Evolutionary conservation across 2,113 vertebrate genomes (phyloP), one percentile per base, ranked within the genome.

Genomic region (Rhinoptilus africanus): DNA sequence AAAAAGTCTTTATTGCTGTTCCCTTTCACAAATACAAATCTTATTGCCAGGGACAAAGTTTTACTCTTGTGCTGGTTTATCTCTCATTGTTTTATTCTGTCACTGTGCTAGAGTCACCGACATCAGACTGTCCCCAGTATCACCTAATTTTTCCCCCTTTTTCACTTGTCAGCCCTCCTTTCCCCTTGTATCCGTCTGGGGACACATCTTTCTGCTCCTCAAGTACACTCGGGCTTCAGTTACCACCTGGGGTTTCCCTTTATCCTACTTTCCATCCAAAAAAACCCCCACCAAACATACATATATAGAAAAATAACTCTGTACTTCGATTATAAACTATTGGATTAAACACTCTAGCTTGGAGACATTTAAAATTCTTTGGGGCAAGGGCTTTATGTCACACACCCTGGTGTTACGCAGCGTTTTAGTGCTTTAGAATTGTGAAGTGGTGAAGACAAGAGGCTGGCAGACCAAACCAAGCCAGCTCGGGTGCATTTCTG

Each of bases 291-390:
- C 20, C 19, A 37, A 12, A 9, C 4, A 15, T 3, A 32, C 4
- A 8, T 1, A 12, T 2, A 28, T 4, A 68, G 32, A 74, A 76
- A 76, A 76, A 76, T 12, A 39, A 35, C 47, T 32, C 32, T 21
- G 18, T 13, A 3, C 19, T 68, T 83, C 15, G 34, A 64, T 74
- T n/a, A 37, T 24, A 57, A 69, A 8, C 54, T 10, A 41, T 26
- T 5, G 1, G 53, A 62, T 53, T 35, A 71, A 90, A 45, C 0
- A 0, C 7, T 53, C 39, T 14, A 3, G 37, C 63, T 57, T 15
- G 51, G 37, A 81, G 51, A 63, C 11, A 14, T 22, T 28, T 22
- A 28, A 45, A 64, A 51, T 62, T 56, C 76, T 66, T 39, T 16
- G 41, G 37, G 28, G 32, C 57, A 64, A 93, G 47, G 15, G 32